Conservation (phyloP, 1,140 invertebrate species). For the Bombyx mandarina region DNA sequence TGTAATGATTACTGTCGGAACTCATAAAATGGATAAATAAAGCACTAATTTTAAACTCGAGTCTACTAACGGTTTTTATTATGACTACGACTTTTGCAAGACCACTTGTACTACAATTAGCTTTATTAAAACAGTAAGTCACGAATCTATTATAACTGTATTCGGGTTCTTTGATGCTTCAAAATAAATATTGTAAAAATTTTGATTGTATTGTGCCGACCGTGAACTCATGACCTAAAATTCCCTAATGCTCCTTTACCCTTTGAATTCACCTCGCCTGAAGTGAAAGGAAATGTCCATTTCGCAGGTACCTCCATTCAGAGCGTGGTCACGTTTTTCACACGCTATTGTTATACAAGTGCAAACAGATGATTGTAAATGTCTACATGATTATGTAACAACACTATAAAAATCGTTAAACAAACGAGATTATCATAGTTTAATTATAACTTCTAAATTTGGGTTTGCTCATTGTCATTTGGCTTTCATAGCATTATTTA, state of each 20-base stretch:
- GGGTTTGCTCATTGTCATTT: no score
- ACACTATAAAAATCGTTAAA: no score
- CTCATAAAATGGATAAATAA: no score
- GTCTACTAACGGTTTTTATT: constrained; percentile 12
- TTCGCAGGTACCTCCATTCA: constrained; percentile 27
- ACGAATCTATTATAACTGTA: background rate
- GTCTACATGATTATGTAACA: constrained; percentile 4
- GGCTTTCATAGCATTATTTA: no score
- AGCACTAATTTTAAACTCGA: constrained; percentile 11
- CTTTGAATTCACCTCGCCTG: constrained; percentile 32
- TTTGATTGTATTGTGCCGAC: constrained; percentile 5
- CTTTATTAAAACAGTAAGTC: background rate
- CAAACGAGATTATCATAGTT: no score
- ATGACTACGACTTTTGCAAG: background rate
- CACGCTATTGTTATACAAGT: constrained; percentile 32
- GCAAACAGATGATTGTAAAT: constrained; percentile 17
- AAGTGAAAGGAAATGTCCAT: constrained; percentile 60
- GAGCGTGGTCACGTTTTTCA: constrained; percentile 33
- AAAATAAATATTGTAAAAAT: background rate
- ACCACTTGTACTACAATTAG: background rate
- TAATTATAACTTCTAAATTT: no score
- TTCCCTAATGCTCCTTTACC: constrained; percentile 34
- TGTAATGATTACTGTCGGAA: no score
- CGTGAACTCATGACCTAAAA: constrained; percentile 39
- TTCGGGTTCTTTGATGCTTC: no score